These are phyloP conservation scores for Heteronetta atricapilla DNA, from an alignment of 2,113 vertebrate species.

Conservation along the genomic window DNA sequence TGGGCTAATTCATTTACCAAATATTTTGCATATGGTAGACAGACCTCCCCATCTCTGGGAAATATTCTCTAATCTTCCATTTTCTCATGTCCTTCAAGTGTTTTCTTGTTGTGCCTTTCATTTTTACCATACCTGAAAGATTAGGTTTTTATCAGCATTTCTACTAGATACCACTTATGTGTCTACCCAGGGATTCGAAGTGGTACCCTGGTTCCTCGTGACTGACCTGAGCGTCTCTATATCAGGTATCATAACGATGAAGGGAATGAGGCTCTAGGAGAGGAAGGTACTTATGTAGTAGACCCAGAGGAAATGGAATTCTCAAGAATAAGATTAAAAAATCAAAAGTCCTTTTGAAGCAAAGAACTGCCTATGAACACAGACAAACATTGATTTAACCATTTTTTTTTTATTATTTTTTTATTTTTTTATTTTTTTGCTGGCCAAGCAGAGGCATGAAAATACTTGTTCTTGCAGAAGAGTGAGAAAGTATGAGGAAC, in stretches of 20 bases:
- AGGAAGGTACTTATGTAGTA: neutral
- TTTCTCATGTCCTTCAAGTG: conserved; percentile 17
- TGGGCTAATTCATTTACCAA: neutral
- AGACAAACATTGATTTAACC: neutral
- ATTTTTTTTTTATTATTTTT: too few species aligned
- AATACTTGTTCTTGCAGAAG: neutral
- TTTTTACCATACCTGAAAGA: neutral
- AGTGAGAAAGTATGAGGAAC: neutral
- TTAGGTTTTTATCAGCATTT: neutral
- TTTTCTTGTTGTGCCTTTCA: conserved; percentile 17
- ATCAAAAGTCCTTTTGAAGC: neutral
- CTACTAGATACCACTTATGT: neutral
- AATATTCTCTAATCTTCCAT: neutral
- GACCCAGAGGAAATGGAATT: conserved; percentile 7
- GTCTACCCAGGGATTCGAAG: neutral
- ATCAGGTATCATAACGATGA: neutral
- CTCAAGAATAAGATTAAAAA: neutral
- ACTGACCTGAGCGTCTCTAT: neutral
- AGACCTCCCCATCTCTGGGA: neutral
- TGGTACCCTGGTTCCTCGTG: neutral
- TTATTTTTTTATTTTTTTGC: neutral
- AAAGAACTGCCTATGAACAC: neutral
- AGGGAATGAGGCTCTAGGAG: neutral
- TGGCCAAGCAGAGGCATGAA: neutral
- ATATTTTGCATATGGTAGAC: neutral